phyloP scores from a whole-genome alignment of 1,140 invertebrate species.

The Zaprionus inermis region DNA sequence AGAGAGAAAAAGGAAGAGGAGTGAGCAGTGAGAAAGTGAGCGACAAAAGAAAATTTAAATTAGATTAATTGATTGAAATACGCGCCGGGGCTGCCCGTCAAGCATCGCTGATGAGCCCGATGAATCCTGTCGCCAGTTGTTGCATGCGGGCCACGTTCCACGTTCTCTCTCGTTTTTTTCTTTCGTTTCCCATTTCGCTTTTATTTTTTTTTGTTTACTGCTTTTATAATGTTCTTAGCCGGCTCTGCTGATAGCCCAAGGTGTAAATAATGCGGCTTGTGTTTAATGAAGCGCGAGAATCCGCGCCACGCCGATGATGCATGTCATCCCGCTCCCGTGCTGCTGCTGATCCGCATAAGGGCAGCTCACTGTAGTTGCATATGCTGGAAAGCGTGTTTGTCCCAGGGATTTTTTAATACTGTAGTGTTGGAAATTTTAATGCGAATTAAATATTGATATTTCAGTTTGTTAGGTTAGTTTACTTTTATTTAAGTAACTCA shows the following conservation, averaged over 20 bases:
- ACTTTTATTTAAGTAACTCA: too few relatives aligned
- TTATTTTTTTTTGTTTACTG: conserved; percentile 30
- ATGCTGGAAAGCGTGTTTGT: neutral
- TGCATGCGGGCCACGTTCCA: conserved; percentile 66
- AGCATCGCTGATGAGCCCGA: conserved; percentile 29
- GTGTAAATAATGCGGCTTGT: conserved; percentile 80
- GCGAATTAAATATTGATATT: too few relatives aligned
- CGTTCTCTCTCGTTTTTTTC: neutral
- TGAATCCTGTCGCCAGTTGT: conserved; percentile 57
- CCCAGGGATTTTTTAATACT: neutral
- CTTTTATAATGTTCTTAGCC: conserved; percentile 54
- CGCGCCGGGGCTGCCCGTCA: conserved; percentile 41
- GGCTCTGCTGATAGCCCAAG: conserved; percentile 54
- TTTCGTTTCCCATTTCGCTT: conserved; percentile 19
- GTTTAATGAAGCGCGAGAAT: conserved; percentile 72
- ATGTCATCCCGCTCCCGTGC: neutral
- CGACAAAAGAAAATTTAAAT: conserved; percentile 80
- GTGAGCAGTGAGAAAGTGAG: conserved; percentile 36
- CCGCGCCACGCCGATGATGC: conserved; percentile 1
- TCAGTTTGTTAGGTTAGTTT: too few relatives aligned
- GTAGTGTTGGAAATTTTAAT: too few relatives aligned
- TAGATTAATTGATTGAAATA: conserved; percentile 84
- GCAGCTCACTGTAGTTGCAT: neutral
- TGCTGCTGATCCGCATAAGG: neutral
- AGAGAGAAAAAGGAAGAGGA: conserved; percentile 12